These are phyloP conservation scores for Lepidonotus clava DNA, from an alignment of 2,888 invertebrate species.

Conservation along the genomic window DNA sequence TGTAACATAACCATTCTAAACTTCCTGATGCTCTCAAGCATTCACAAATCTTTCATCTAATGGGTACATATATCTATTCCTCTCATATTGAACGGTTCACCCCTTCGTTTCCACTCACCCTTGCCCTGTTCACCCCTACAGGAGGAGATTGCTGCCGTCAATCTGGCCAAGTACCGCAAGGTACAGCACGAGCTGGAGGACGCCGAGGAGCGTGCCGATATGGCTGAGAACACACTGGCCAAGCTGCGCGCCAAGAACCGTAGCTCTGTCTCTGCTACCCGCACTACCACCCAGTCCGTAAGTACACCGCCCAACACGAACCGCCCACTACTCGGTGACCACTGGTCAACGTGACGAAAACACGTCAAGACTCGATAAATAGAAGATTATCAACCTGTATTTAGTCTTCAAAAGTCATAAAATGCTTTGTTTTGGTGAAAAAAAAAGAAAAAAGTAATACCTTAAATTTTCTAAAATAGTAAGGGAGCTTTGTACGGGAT, in stretches of 20 bases:
- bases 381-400: too few relatives aligned
- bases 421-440: too few relatives aligned
- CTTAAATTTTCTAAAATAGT: too few relatives aligned
- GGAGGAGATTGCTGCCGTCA: constrained; percentile 82
- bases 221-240: constrained; percentile 81
- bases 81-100: too few relatives aligned
- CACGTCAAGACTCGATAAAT: too few relatives aligned
- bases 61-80: too few relatives aligned
- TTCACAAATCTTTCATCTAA: too few relatives aligned
- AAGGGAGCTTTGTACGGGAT: not conserved
- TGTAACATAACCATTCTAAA: too few relatives aligned
- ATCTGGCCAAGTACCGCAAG: constrained; percentile 77
- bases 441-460: too few relatives aligned
- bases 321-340: not conserved
- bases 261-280: constrained; percentile 74
- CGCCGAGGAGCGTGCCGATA: constrained; percentile 82
- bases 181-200: constrained; percentile 82
- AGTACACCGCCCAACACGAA: constrained; percentile 1
- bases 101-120: too few relatives aligned
- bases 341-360: not conserved
- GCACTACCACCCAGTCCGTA: constrained; percentile 58
- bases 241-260: constrained; percentile 81
- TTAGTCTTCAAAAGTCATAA: not conserved
- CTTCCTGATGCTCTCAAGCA: too few relatives aligned
- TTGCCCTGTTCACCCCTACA: constrained; percentile 57